A percentile compares a stretch with the other conserved stretches of the same genome.
Conservation (phyloP, 2,797 vertebrate genomes). For the Pipistrellus pipistrellus region DNA sequence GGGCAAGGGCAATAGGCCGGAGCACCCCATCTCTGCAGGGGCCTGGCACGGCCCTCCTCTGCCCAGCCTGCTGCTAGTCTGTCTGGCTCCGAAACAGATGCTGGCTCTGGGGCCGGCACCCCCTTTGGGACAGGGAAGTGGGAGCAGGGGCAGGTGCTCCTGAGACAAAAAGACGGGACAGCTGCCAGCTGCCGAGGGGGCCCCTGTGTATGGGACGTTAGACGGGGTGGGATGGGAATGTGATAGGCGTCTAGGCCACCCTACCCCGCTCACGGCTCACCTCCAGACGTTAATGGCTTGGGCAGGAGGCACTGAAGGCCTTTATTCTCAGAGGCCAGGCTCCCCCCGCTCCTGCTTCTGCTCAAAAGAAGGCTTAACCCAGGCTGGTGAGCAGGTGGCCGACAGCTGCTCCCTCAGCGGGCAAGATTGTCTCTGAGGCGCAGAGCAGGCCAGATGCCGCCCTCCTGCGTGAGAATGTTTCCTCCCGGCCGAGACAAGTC, state of each 20-base stretch:
- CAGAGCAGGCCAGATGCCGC: slow-evolving; percentile 30
- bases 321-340: slow-evolving; percentile 34
- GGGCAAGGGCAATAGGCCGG: not conserved
- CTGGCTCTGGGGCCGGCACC: not conserved
- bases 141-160: not conserved
- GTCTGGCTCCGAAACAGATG: not conserved
- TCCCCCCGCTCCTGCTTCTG: not conserved
- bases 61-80: not conserved
- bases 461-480: slow-evolving; percentile 43
- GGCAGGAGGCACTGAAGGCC: slow-evolving; percentile 2
- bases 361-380: slow-evolving; percentile 60
- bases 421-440: slow-evolving; percentile 1
- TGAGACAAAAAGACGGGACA: slow-evolving; percentile 6
- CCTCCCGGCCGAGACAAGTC: not conserved
- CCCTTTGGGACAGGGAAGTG: not conserved
- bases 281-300: not conserved
- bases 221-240: not conserved
- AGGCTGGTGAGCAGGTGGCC: slow-evolving; percentile 72
- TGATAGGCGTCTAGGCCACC: not conserved
- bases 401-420: slow-evolving; percentile 65
- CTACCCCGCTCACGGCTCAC: not conserved
- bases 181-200: not conserved
- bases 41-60: not conserved
- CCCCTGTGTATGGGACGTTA: not conserved
- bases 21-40: not conserved